Base-by-base conservation (phyloP, 2,888 invertebrate genomes). In the Microctonus hyperodae region DNA sequence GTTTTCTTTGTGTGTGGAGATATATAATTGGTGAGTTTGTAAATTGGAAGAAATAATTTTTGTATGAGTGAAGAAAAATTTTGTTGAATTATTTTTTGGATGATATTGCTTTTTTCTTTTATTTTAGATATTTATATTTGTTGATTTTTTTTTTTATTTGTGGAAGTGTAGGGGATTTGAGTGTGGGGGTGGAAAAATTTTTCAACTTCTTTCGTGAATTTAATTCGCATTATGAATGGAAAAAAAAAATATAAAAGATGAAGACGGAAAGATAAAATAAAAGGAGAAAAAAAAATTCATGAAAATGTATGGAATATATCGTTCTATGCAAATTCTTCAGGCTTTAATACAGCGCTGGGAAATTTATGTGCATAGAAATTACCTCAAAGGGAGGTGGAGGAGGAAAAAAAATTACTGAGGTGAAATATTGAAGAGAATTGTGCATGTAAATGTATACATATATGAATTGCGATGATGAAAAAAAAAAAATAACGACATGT, bases 291-390 rank as follows among this genome's bases (percentile, higher is more conserved):
- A 16, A 16, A 44, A 44, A 44, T 69, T 57, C 65, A 70, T 67
- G 69, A 65, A 72, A 73, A 68, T 68, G 65, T 72, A 73, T 70
- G 72, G 70, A 73, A 73, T 70, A 72, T 59, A 67, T 67, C 51
- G 70, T 68, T 50, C 64, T 66, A 73, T 72, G 73, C 68, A 73
- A 72, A 73, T 73, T 72, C 58, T 44, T 67, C 57, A 23, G 50
- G 69, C 58, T 67, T 66, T 69, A 66, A 65, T 59, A 63, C 65
- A 67, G 53, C 53, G 40, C 48, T 62, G 57, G 68, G 53, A 73
- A 73, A 73, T 73, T 73, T 73, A 73, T 73, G 73, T 72, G 73
- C 73, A 73, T 73, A 72, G 69, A 73, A 73, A 73, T 73, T 65
- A 72, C 70, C 70, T 68, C 66, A 70, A 69, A 72, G 67, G 37